Base-by-base conservation (phyloP, 2,113 vertebrate species). In the Chaetura pelagica region DNA sequence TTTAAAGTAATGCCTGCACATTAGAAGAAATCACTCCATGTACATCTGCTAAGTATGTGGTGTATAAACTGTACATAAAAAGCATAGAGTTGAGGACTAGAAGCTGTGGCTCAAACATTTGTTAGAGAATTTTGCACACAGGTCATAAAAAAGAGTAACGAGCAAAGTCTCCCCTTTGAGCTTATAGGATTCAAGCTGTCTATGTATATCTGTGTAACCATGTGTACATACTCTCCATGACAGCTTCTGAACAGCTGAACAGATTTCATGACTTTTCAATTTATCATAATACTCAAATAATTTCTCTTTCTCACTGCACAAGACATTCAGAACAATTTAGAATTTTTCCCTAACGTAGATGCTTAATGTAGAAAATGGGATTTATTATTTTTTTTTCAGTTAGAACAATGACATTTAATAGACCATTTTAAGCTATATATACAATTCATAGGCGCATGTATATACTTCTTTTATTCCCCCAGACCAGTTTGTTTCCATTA, bases 171-270 rank as follows among this genome's bases (percentile, higher is more conserved):
- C 23, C 40, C 19, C 46, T 75, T 20, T 55, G 38, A 84, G 44
- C 27, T 82, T 51, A 23, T 30, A 64, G n/a, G 35, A 76, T 54
- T 88, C 75, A 69, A 76, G n/a, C 10, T 67, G 9, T 24, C 40
- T 48, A 10, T 29, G 48, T 59, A 48, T 8, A 66, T 78, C 24
- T 35, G 4, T n/a, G 29, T 24, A 58, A 64, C 19, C 19, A 55
- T 6, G 10, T 52, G 20, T 24, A 35, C 0, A 1, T 34, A 51
- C 6, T 7, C 8, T 57, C 15, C 48, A 7, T 4, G 20, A 62
- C 32, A 69, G 46, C 32, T 90, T 74, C 63, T 51, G 46, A 86
- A 66, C 24, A 88, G 63, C 19, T 80, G 42, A 72, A 68, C 26
- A 62, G 21, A 61, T 76, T 75, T 62, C 48, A 68, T 63, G 0